Conservation (phyloP, 2,113 vertebrate species). For the Zosterops borbonicus region DNA sequence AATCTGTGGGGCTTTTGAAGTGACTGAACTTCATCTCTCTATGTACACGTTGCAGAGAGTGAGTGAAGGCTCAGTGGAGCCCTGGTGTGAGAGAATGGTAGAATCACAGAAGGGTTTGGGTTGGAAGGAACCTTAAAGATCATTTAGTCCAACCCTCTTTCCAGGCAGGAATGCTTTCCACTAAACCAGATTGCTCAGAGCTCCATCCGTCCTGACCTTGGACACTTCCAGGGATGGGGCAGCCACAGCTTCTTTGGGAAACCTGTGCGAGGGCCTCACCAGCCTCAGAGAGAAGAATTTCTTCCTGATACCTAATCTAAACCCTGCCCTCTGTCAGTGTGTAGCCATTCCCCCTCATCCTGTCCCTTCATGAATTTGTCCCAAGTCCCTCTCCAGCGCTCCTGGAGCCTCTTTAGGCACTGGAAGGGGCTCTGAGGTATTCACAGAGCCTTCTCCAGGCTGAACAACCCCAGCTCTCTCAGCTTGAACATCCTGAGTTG, state of each 20-base stretch:
- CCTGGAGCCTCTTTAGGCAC: background rate
- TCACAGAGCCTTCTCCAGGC: background rate
- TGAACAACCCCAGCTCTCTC: background rate
- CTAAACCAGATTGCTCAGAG: background rate
- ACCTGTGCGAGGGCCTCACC: background rate
- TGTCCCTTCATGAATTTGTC: background rate
- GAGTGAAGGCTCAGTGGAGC: background rate
- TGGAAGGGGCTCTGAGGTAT: background rate
- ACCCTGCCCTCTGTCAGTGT: background rate
- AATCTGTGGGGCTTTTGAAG: background rate
- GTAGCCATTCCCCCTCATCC: background rate
- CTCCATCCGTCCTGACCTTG: background rate
- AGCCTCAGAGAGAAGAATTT: background rate
- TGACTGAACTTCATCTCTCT: background rate
- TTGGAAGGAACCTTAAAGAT: background rate
- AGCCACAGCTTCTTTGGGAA: background rate
- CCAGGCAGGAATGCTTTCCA: background rate
- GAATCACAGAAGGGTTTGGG: background rate
- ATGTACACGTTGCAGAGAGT: fast-evolving
- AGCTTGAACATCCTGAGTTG: background rate
- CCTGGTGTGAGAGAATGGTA: background rate
- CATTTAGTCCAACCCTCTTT: background rate
- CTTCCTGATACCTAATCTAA: background rate
- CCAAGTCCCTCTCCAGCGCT: background rate
- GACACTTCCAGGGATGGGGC: background rate